These are phyloP conservation scores for Odontomachus brunneus DNA, from an alignment of 1,140 invertebrate species.

Conservation along the genomic window DNA sequence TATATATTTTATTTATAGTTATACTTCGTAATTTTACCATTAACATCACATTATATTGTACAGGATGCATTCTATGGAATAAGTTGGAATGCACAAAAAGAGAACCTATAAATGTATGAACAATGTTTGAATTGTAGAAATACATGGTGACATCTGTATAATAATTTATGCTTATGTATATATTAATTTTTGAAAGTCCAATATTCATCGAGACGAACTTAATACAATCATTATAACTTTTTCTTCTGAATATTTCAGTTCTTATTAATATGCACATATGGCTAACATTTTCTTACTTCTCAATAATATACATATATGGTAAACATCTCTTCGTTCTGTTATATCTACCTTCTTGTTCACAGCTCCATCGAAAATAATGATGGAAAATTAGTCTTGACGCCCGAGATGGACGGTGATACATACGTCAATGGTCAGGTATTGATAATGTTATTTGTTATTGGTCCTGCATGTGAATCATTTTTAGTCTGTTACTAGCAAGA, in stretches of 20 bases:
- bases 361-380: constrained; percentile 84
- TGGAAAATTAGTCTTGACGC: constrained; percentile 82
- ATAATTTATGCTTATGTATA: not conserved
- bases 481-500: no score
- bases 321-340: no score
- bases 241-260: not conserved
- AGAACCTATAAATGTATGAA: not conserved
- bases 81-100: constrained; percentile 27
- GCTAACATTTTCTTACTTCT: not conserved
- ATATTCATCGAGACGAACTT: not conserved
- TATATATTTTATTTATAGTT: not conserved
- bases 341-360: constrained; percentile 62
- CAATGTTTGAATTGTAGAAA: constrained; percentile 13
- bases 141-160: not conserved
- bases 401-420: constrained; percentile 86
- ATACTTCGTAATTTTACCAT: not conserved
- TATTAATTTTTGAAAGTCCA: not conserved
- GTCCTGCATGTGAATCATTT: no score
- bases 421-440: constrained; percentile 89
- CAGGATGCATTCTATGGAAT: constrained; percentile 4
- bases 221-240: not conserved
- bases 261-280: not conserved
- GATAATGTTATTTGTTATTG: not conserved
- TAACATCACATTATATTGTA: not conserved
- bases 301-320: no score